phyloP scores from a whole-genome alignment of 2,113 vertebrate genomes.

The Baryphthengus martii region DNA sequence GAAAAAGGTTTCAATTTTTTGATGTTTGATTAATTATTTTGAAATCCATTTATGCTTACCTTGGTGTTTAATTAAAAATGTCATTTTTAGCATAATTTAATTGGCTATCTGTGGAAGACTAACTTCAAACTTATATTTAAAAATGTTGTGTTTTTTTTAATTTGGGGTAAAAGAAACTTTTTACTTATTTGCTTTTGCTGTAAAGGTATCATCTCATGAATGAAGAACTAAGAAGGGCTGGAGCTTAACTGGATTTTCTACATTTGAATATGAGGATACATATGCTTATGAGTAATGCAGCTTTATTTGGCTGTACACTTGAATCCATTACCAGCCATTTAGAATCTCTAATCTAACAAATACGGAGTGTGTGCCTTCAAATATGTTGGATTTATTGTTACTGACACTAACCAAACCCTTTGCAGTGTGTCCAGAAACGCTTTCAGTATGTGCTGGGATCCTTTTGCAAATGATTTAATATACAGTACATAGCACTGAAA shows the following conservation, averaged over 20 bases:
- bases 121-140: slow-evolving; percentile 81
- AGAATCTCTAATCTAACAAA: slow-evolving; percentile 69
- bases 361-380: slow-evolving; percentile 56
- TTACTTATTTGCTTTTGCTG: slow-evolving; percentile 78
- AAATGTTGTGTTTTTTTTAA: slow-evolving; percentile 57
- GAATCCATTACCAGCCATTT: slow-evolving; percentile 69
- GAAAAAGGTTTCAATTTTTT: slow-evolving; percentile 86
- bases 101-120: slow-evolving; percentile 89
- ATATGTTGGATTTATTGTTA: slow-evolving; percentile 53
- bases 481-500: slow-evolving; percentile 2
- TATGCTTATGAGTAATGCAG: slow-evolving; percentile 67
- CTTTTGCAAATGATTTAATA: slow-evolving; percentile 23
- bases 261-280: slow-evolving; percentile 73
- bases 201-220: slow-evolving; percentile 74
- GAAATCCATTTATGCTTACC: slow-evolving; percentile 96
- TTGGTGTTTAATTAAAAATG: slow-evolving; percentile 99
- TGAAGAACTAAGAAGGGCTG: slow-evolving; percentile 67
- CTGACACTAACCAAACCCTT: slow-evolving; percentile 64
- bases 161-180: slow-evolving; percentile 78
- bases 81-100: slow-evolving; percentile 99
- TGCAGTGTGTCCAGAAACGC: slow-evolving; percentile 33
- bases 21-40: slow-evolving; percentile 98
- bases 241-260: slow-evolving; percentile 71
- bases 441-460: slow-evolving; percentile 8
- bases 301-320: slow-evolving; percentile 68